Evolutionary conservation across 2,797 vertebrate genomes (phyloP).

Genomic region (Sebastes hubbsi): DNA sequence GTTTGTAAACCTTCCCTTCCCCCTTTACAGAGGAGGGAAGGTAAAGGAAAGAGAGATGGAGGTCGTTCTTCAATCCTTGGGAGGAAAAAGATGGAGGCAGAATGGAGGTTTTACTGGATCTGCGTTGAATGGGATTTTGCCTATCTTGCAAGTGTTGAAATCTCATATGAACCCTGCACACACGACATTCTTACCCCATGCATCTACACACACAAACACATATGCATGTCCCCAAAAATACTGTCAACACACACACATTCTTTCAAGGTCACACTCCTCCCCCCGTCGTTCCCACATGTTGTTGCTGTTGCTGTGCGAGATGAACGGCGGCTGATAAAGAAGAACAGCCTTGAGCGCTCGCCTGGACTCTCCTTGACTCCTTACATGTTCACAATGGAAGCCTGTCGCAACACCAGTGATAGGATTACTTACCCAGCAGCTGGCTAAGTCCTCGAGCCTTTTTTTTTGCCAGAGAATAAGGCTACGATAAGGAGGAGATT

Average conservation of each 20-base stretch:
- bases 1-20: not conserved
- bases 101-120: not conserved
- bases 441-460: constrained; percentile 26
- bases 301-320: constrained; percentile 45
- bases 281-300: constrained; percentile 29
- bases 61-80: constrained; percentile 14
- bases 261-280: constrained; percentile 60
- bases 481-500: constrained; percentile 35
- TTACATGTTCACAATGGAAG: constrained; percentile 49
- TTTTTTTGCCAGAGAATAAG: constrained; percentile 30
- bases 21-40: not conserved
- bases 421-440: constrained; percentile 52
- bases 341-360: constrained; percentile 57
- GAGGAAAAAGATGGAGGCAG: not conserved
- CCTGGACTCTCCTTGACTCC: constrained; percentile 69
- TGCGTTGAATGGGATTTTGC: not conserved
- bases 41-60: not conserved
- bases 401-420: constrained; percentile 22
- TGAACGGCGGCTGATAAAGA: constrained; percentile 61
- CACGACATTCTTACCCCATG: not conserved
- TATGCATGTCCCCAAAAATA: not conserved
- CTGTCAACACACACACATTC: constrained; percentile 8
- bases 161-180: not conserved
- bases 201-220: not conserved
- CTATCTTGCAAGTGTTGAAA: not conserved